Conservation (phyloP, 1,140 invertebrate genomes). For the Drosophila nannoptera region DNA sequence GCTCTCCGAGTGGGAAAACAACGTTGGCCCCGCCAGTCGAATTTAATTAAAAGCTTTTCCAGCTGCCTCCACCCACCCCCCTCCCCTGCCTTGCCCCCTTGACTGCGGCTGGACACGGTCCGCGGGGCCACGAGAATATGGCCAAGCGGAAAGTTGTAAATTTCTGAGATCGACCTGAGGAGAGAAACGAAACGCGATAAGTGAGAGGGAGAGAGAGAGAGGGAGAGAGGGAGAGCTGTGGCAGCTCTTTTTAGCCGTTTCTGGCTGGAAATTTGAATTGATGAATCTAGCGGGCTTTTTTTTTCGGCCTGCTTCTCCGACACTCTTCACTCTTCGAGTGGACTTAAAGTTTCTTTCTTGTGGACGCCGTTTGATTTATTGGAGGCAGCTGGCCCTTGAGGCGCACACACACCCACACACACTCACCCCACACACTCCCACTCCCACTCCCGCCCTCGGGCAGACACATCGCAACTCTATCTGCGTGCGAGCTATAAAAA, state of each 20-base stretch:
- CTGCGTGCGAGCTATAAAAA: constrained; percentile 72
- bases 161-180: not conserved
- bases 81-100: no score
- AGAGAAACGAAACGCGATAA: no score
- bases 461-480: constrained; percentile 38
- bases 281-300: not conserved
- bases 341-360: not conserved
- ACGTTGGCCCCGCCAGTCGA: constrained; percentile 30
- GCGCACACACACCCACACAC: constrained; percentile 7
- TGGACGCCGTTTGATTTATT: constrained; percentile 21
- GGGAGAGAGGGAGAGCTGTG: no score
- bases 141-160: not conserved
- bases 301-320: not conserved
- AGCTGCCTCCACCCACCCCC: not conserved
- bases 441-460: constrained; percentile 4
- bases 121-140: not conserved
- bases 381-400: constrained; percentile 28
- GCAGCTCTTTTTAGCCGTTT: not conserved
- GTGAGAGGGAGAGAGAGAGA: no score
- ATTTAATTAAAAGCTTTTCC: constrained; percentile 59
- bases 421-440: constrained; percentile 4
- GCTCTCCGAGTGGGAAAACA: constrained; percentile 21
- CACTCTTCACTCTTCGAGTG: not conserved
- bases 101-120: constrained; percentile 1
- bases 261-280: not conserved